These are phyloP conservation scores for Emesis castigata DNA, from an alignment of 2,888 invertebrate species.

Conservation along the genomic window DNA sequence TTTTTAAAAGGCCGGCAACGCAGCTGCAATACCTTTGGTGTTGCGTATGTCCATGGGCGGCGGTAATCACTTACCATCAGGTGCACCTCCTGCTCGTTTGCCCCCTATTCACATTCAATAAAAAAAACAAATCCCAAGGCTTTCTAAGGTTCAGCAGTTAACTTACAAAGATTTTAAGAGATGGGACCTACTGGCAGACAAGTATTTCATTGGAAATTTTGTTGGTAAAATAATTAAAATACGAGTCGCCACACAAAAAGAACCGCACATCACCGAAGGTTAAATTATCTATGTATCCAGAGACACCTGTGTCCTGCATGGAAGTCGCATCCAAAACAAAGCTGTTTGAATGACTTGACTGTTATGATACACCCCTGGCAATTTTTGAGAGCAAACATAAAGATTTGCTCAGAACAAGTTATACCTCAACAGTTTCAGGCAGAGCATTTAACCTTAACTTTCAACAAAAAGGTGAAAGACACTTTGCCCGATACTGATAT, in stretches of 20 bases:
- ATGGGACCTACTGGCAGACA: constrained; percentile 13
- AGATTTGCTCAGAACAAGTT: constrained; percentile 4
- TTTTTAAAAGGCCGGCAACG: no score
- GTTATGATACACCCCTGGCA: constrained; percentile 12
- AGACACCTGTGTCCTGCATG: background rate
- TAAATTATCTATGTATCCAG: constrained; percentile 5
- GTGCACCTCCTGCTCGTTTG: no score
- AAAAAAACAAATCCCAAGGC: constrained; percentile 25
- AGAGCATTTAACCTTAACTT: background rate
- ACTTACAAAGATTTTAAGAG: background rate
- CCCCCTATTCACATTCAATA: no score
- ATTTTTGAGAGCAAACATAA: constrained; percentile 16
- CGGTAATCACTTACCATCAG: no score
- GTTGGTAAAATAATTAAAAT: constrained; percentile 35
- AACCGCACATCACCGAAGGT: constrained; percentile 1
- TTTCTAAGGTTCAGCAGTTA: background rate
- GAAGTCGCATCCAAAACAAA: constrained; percentile 5
- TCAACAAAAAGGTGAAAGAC: constrained; percentile 4
- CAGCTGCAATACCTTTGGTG: no score
- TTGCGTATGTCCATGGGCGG: no score
- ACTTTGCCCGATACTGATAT: constrained; percentile 2
- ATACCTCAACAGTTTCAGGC: constrained; percentile 15
- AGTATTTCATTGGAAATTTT: constrained; percentile 25
- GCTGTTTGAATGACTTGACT: background rate
- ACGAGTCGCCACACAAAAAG: constrained; percentile 24